Percentiles rank a stretch among this genome's conserved stretches.
phyloP scores from a whole-genome alignment of 1,140 invertebrate species.

The Maconellicoccus hirsutus region DNA sequence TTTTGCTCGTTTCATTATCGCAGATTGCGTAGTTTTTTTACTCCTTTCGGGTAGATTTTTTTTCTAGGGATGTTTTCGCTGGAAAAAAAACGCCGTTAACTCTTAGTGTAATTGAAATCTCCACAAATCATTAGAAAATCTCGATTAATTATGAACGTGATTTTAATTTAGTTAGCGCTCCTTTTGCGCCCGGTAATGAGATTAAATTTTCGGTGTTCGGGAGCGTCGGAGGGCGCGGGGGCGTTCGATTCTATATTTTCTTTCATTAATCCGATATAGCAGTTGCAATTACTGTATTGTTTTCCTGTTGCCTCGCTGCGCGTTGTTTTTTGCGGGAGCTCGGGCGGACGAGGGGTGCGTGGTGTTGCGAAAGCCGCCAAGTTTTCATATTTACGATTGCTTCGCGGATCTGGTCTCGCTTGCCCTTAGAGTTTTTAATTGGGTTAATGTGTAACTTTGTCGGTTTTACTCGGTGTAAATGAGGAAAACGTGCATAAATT shows the following conservation, averaged over 20 bases:
- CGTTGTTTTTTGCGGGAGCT: no score
- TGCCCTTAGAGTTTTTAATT: background rate
- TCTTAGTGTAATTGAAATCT: background rate
- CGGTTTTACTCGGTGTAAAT: background rate
- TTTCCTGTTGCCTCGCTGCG: background rate
- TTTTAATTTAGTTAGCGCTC: background rate
- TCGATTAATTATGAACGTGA: background rate
- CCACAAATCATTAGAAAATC: background rate
- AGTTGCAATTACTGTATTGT: background rate
- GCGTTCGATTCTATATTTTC: background rate
- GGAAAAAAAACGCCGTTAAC: no score
- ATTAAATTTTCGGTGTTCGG: background rate
- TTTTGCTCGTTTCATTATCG: no score
- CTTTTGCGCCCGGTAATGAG: background rate
- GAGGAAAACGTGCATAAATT: background rate
- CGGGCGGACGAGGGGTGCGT: no score
- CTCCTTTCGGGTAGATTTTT: no score
- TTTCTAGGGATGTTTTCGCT: no score
- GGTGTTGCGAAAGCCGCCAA: background rate
- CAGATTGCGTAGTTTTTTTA: no score
- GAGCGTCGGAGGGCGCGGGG: background rate
- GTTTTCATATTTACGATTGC: conserved; percentile 4
- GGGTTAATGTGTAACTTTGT: conserved; percentile 8
- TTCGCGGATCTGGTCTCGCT: background rate
- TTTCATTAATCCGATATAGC: background rate